phyloP scores from a whole-genome alignment of 2,113 vertebrate species.

The Butastur rufipennis region DNA sequence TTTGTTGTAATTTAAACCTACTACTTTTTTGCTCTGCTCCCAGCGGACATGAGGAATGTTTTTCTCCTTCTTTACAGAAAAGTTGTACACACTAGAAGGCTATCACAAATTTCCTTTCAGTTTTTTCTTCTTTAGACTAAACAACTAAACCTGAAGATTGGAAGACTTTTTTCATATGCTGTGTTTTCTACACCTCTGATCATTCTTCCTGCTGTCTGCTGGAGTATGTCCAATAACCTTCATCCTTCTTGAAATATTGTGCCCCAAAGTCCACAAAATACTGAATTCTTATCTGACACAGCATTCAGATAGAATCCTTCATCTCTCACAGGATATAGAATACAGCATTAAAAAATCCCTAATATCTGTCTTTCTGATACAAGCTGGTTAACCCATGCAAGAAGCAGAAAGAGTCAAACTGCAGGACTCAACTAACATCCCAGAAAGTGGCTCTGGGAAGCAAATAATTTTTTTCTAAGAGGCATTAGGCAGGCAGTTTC shows the following conservation, averaged over 20 bases:
- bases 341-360: not conserved
- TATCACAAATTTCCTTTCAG: conserved; percentile 7
- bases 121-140: conserved; percentile 25
- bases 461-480: not conserved
- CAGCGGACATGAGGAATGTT: conserved; percentile 43
- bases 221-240: not conserved
- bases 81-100: not conserved
- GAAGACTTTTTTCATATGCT: not conserved
- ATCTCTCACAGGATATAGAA: not conserved
- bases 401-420: not conserved
- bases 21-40: conserved; percentile 31
- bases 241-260: not conserved
- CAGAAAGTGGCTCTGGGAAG: not conserved
- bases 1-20: conserved; percentile 60
- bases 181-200: not conserved
- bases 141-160: conserved; percentile 40
- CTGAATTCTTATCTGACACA: not conserved
- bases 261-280: not conserved
- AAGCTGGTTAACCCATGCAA: not conserved
- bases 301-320: not conserved
- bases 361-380: not conserved
- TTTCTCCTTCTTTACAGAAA: conserved; percentile 39
- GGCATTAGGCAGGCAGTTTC: not conserved
- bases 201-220: not conserved
- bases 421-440: not conserved